Percentiles rank a stretch among this genome's conserved stretches.
Conservation (phyloP, 2,113 vertebrate species). For the Campylomormyrus numenius region DNA sequence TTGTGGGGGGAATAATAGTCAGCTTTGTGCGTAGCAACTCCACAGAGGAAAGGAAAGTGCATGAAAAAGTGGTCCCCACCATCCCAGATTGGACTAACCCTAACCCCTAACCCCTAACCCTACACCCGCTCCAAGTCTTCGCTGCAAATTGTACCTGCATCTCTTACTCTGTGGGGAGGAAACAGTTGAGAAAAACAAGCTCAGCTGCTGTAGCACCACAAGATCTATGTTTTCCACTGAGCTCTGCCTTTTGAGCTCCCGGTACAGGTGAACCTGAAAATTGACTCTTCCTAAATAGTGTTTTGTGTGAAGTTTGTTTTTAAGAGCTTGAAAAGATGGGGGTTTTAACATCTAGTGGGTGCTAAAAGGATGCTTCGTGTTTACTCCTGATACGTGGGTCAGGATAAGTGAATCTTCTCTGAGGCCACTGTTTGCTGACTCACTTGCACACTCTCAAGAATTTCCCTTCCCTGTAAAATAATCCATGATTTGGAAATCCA, state of each 20-base stretch:
- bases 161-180: background rate
- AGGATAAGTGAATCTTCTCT: background rate
- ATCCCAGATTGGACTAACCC: constrained; percentile 36
- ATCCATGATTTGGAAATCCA: background rate
- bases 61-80: constrained; percentile 50
- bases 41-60: constrained; percentile 51
- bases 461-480: background rate
- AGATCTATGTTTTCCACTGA: background rate
- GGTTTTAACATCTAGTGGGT: background rate
- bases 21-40: constrained; percentile 53
- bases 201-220: background rate
- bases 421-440: background rate
- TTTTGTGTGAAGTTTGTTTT: background rate
- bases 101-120: constrained; percentile 35
- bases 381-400: background rate
- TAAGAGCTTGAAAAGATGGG: background rate
- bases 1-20: constrained; percentile 55
- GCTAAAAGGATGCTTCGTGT: background rate
- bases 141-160: background rate
- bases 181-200: background rate
- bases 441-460: background rate
- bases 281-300: background rate
- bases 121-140: background rate
- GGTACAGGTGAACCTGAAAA: background rate
- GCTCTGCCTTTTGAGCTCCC: background rate